Evolutionary conservation across 2,888 invertebrate genomes (phyloP).

Genomic region (Ptychoptera albimana): DNA sequence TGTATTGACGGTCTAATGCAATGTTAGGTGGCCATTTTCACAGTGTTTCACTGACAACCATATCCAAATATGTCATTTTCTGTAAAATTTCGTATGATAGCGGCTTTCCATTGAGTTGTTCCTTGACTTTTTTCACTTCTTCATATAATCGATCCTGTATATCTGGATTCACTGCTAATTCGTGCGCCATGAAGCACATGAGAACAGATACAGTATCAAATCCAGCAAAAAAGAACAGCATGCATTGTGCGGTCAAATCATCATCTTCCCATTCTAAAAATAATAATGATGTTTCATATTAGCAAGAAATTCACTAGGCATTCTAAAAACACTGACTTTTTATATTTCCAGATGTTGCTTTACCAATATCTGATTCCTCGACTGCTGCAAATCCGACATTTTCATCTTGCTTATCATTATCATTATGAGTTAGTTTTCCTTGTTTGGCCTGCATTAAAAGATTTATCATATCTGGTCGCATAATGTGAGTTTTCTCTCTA

Average conservation of each 20-base stretch:
- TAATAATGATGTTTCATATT: conserved; percentile 6
- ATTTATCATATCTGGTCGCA: conserved; percentile 38
- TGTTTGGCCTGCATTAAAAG: conserved; percentile 37
- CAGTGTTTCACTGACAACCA: conserved; percentile 34
- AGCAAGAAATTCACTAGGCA: neutral
- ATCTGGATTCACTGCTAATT: conserved; percentile 40
- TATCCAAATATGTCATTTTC: conserved; percentile 42
- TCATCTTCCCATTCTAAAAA: conserved; percentile 29
- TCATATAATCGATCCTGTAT: conserved; percentile 37
- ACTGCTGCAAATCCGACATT: conserved; percentile 14
- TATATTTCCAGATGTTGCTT: neutral
- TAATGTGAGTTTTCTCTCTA: conserved; percentile 24
- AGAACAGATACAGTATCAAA: conserved; percentile 32
- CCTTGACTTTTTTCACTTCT: conserved; percentile 36
- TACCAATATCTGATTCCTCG: conserved; percentile 22
- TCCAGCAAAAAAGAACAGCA: conserved; percentile 39
- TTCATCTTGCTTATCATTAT: neutral
- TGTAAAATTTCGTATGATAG: conserved; percentile 38
- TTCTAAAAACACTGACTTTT: conserved; percentile 10
- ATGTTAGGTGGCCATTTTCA: conserved; percentile 35
- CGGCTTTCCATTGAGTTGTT: conserved; percentile 28
- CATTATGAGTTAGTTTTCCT: conserved; percentile 2
- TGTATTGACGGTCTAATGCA: conserved; percentile 34
- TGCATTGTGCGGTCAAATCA: conserved; percentile 40
- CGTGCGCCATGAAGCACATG: conserved; percentile 37